These are phyloP conservation scores for Oxystoma pomonae DNA, from an alignment of 2,888 invertebrate species.

Conservation along the genomic window DNA sequence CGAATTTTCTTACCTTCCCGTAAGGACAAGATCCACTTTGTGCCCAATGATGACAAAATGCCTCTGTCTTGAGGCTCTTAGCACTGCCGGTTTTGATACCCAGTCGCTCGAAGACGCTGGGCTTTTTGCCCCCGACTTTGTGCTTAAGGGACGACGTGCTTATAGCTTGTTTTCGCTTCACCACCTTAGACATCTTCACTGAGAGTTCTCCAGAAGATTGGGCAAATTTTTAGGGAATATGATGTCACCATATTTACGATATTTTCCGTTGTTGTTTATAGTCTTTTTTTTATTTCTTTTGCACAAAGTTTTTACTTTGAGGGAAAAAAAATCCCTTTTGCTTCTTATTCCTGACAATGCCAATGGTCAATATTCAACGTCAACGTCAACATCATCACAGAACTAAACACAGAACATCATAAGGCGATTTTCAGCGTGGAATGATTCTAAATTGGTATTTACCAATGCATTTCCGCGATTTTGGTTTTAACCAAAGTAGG, in stretches of 20 bases:
- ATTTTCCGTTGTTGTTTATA: too few species aligned
- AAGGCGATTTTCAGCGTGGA: too few species aligned
- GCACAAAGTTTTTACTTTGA: too few species aligned
- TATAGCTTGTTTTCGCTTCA: conserved; percentile 74
- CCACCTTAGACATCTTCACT: conserved; percentile 61
- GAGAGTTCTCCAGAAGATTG: conserved; percentile 23
- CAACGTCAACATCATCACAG: too few species aligned
- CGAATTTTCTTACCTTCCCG: conserved; percentile 59
- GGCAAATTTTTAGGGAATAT: background rate
- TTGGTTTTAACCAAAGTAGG: too few species aligned
- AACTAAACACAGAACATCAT: too few species aligned
- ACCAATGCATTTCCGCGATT: too few species aligned
- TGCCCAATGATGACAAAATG: conserved; percentile 71
- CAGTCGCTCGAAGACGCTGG: conserved; percentile 79
- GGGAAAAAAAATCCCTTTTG: too few species aligned
- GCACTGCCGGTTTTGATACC: conserved; percentile 61
- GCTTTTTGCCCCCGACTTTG: conserved; percentile 46
- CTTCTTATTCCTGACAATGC: too few species aligned
- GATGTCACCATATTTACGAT: background rate
- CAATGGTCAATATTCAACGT: too few species aligned
- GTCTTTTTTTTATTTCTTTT: too few species aligned
- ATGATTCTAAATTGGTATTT: too few species aligned
- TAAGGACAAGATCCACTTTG: conserved; percentile 74
- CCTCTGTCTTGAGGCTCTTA: conserved; percentile 47
- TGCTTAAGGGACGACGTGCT: conserved; percentile 55